A percentile compares a stretch with the other conserved stretches of the same genome.
These are phyloP conservation scores for Dorcus hopei DNA, from an alignment of 2,888 invertebrate genomes.

Conservation along the genomic window DNA sequence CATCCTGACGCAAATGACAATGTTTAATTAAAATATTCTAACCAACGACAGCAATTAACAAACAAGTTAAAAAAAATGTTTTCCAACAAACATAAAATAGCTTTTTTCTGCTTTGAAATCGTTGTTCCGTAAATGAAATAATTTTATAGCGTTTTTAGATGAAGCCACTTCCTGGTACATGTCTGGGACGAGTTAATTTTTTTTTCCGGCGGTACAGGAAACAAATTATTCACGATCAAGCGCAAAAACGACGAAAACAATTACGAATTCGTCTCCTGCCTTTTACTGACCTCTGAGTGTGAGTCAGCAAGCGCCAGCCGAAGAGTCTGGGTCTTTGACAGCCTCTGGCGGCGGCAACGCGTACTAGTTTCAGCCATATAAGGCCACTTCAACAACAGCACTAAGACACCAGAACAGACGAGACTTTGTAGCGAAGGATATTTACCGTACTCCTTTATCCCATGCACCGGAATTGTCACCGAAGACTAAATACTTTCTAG, in stretches of 20 bases:
- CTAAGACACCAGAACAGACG: not conserved
- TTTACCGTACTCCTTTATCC: not conserved
- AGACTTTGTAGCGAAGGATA: not conserved
- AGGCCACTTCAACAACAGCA: not conserved
- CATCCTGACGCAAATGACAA: too few relatives aligned
- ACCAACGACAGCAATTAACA: too few relatives aligned
- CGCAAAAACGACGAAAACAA: not conserved
- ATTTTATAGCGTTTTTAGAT: too few relatives aligned
- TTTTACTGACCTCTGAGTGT: constrained; percentile 7
- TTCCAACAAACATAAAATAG: too few relatives aligned
- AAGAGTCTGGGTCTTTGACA: constrained; percentile 15
- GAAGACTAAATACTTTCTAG: too few relatives aligned
- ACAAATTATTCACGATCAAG: not conserved
- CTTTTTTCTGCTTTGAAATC: too few relatives aligned
- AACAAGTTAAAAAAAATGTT: too few relatives aligned
- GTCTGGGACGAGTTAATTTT: too few relatives aligned
- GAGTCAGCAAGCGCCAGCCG: constrained; percentile 15
- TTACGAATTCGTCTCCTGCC: not conserved
- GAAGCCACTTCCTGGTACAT: too few relatives aligned
- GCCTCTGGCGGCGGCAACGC: constrained; percentile 12
- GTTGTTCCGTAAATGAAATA: too few relatives aligned
- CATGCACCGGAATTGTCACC: too few relatives aligned
- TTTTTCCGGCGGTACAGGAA: not conserved
- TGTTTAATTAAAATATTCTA: too few relatives aligned
- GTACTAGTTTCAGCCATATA: constrained; percentile 9